phyloP scores from a whole-genome alignment of 1,140 invertebrate genomes.

The Mya arenaria region DNA sequence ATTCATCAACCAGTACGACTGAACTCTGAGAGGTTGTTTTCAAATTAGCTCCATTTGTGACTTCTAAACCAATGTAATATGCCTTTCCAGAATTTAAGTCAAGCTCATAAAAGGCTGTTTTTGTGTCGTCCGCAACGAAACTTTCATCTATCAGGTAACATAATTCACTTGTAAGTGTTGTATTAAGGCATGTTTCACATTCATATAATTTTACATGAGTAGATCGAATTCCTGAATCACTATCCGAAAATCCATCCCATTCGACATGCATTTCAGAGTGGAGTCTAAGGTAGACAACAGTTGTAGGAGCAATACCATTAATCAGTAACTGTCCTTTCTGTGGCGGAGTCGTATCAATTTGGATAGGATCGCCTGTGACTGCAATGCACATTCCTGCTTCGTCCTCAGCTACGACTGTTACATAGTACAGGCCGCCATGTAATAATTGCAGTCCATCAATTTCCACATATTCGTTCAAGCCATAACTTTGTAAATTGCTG shows the following conservation, averaged over 20 bases:
- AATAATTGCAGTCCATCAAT: neutral
- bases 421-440: constrained; percentile 20
- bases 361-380: constrained; percentile 3
- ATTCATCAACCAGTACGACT: constrained; percentile 17
- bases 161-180: neutral
- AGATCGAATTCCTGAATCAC: constrained; percentile 4
- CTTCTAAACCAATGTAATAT: constrained; percentile 13
- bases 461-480: neutral
- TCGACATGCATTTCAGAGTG: constrained; percentile 15
- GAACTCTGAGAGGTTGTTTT: neutral
- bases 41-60: constrained; percentile 30
- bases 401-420: constrained; percentile 34
- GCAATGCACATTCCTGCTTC: constrained; percentile 41
- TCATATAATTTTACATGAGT: constrained; percentile 1
- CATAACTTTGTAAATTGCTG: neutral
- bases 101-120: constrained; percentile 32
- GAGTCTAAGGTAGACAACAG: neutral
- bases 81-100: constrained; percentile 5
- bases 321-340: neutral
- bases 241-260: constrained; percentile 25
- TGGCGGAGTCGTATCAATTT: constrained; percentile 31
- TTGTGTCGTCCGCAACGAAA: constrained; percentile 7
- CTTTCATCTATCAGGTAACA: constrained; percentile 18
- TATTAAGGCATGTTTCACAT: neutral
- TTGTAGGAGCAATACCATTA: constrained; percentile 2